Evolutionary conservation across 2,888 invertebrate genomes (phyloP), one percentile per base, ranked within the genome.

Genomic region (Pimpla rufipes): DNA sequence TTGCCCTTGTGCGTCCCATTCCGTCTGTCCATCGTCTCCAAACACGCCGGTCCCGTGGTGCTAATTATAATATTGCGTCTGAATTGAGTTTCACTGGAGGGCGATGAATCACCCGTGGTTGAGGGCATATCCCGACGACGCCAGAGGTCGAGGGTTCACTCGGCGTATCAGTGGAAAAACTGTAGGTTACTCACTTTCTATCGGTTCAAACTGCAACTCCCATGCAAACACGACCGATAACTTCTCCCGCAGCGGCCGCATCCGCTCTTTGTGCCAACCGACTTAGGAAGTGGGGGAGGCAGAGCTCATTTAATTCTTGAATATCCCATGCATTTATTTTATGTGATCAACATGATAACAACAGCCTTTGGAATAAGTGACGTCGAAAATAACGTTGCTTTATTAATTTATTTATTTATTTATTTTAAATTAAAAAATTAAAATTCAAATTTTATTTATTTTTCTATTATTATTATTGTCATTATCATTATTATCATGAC

Each of bases 51-150:
- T 45, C 81, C 64, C 66, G 71, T 11, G 0, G 71, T 18, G 64
- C n/a, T 67, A 47, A 81, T 77, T 71, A 77, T 57, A 64, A 77
- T 77, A 73, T 78, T 59, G 67, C 59, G 55, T 2, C 10, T 23
- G 55, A 52, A 21, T 42, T 40, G 29, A 66, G 47, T 21, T 50
- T 47, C n/a, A 45, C 11, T 21, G 42, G 1, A 45, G 16, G 21
- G 37, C 57, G 45, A 66, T 81, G 47, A 77, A 67, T 78, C 37
- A 78, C 23, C 70, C 35, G 64, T 21, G 10, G 42, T 16, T 37
- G 40, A 52, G 18, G 23, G 52, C 23, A 52, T 42, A 13, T 2
- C 29, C 11, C 55, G 73, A 59, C 37, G 59, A 68, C 40, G 42
- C 57, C 45, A 55, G 70, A 67, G 78, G 57, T 55, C 67, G 45